phyloP scores from a whole-genome alignment of 2,888 invertebrate species.

The Dendrolimus houi region DNA sequence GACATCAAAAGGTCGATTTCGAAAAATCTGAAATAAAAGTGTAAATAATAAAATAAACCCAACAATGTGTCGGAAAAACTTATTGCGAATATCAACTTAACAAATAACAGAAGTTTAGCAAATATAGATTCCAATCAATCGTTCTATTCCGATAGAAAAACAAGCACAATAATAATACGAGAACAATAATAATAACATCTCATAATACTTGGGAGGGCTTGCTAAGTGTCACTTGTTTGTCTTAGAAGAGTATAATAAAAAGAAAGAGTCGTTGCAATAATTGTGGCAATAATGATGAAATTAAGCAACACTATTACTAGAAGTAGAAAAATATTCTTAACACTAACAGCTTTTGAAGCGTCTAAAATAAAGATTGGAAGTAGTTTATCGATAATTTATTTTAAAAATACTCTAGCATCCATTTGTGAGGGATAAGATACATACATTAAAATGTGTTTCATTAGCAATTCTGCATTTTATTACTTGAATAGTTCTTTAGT shows the following conservation, averaged over 20 bases:
- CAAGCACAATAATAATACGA: constrained; percentile 6
- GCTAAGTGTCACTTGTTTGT: constrained; percentile 21
- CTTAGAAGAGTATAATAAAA: constrained; percentile 29
- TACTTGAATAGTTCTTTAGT: too few relatives aligned
- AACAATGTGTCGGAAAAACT: not conserved
- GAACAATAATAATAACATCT: constrained; percentile 17
- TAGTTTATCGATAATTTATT: constrained; percentile 3
- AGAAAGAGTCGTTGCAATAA: constrained; percentile 34
- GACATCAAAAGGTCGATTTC: too few relatives aligned
- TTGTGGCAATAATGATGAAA: constrained; percentile 39
- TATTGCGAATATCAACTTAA: not conserved
- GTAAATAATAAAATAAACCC: too few relatives aligned
- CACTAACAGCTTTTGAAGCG: constrained; percentile 49
- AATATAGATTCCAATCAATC: not conserved
- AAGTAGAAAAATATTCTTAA: constrained; percentile 44
- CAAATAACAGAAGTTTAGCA: not conserved
- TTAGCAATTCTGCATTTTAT: too few relatives aligned
- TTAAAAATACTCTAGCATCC: too few relatives aligned
- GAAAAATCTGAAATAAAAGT: too few relatives aligned
- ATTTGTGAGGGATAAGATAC: too few relatives aligned
- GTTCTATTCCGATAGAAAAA: not conserved
- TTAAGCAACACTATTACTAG: constrained; percentile 31
- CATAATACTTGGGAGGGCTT: constrained; percentile 20
- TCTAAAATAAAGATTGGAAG: constrained; percentile 14
- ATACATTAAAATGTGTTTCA: too few relatives aligned